Evolutionary conservation across 2,888 invertebrate species (phyloP).

Genomic region (Diogma glabrata): DNA sequence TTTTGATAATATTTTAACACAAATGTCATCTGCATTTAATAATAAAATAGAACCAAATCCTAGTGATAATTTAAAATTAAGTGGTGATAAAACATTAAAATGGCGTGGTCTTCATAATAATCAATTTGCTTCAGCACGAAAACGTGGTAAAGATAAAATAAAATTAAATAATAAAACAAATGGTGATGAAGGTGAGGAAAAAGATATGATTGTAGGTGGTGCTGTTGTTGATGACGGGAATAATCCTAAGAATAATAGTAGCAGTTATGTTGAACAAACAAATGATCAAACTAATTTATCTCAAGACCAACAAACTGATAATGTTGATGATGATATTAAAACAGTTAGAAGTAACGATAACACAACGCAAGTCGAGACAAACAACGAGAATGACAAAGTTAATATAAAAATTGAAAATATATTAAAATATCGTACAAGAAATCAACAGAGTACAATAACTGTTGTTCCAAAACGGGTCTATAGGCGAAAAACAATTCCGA

Average conservation of each 20-base stretch:
- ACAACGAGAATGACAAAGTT: slow-evolving; percentile 1
- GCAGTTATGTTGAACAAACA: no score
- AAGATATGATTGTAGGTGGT: not conserved
- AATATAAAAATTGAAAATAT: slow-evolving; percentile 2
- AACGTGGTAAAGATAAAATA: slow-evolving; percentile 31
- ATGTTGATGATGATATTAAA: not conserved
- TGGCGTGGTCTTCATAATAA: slow-evolving; percentile 36
- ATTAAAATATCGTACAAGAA: slow-evolving; percentile 4
- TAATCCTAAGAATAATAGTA: no score
- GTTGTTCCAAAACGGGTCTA: no score
- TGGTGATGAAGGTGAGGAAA: not conserved
- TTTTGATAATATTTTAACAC: slow-evolving; percentile 30
- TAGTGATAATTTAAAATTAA: slow-evolving; percentile 25
- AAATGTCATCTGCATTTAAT: slow-evolving; percentile 33
- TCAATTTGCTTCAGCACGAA: slow-evolving; percentile 34
- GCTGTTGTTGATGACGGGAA: not conserved
- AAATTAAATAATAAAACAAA: not conserved
- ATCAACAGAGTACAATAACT: not conserved
- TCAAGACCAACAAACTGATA: not conserved
- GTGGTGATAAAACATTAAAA: slow-evolving; percentile 34
- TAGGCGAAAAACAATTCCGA: not conserved
- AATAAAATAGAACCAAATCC: slow-evolving; percentile 9
- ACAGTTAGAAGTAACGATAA: slow-evolving; percentile 1
- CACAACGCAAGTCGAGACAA: not conserved
- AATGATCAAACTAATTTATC: not conserved